These are phyloP conservation scores for Pandion haliaetus DNA, from an alignment of 2,113 vertebrate species.

Conservation along the genomic window DNA sequence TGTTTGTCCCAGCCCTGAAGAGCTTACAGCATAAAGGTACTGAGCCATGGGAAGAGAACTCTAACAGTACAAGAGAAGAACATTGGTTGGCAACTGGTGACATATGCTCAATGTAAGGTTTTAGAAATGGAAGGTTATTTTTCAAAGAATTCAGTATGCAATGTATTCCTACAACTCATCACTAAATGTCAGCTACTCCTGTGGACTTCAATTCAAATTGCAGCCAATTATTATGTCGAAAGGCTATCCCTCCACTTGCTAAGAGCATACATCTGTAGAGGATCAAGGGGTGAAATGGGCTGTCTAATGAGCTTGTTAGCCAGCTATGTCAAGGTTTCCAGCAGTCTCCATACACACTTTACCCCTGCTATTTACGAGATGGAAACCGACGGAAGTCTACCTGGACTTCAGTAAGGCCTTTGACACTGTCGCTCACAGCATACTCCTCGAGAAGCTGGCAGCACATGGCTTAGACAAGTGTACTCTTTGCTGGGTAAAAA, in stretches of 20 bases:
- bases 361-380: not conserved
- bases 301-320: not conserved
- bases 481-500: too few species aligned
- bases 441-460: too few species aligned
- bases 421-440: too few species aligned
- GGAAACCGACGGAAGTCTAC: too few species aligned
- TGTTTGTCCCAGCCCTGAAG: not conserved
- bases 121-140: not conserved
- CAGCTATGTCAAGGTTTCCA: not conserved
- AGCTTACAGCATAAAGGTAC: not conserved
- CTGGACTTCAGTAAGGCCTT: too few species aligned
- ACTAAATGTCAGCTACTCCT: not conserved
- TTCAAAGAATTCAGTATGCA: not conserved
- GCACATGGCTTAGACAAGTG: too few species aligned
- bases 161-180: not conserved
- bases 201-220: not conserved
- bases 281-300: not conserved
- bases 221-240: not conserved
- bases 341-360: not conserved
- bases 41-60: not conserved
- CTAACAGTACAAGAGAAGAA: not conserved
- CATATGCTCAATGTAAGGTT: rapidly evolving
- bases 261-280: not conserved
- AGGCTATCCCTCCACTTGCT: not conserved
- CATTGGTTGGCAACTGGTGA: not conserved